Evolutionary conservation across 2,113 vertebrate genomes (phyloP).

Genomic region (Notechis scutatus): DNA sequence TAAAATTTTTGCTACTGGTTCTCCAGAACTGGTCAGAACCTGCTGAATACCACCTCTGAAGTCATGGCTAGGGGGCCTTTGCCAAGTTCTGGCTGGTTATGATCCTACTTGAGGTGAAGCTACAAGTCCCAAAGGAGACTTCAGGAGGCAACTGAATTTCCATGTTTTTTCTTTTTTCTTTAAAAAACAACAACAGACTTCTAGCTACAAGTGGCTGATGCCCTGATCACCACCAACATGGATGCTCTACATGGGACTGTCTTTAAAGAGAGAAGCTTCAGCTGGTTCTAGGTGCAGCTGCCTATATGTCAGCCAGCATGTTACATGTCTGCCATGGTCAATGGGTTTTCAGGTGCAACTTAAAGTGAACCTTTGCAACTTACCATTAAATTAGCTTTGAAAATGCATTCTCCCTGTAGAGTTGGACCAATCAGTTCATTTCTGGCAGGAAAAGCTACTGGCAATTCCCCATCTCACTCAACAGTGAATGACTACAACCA

Average conservation of each 20-base stretch:
- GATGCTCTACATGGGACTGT: neutral
- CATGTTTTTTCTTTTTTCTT: no score
- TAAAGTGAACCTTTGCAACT: neutral
- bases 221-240: neutral
- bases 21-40: no score
- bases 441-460: neutral
- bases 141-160: no score
- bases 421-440: neutral
- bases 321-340: neutral
- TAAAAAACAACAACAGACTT: no score
- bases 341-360: neutral
- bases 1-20: no score
- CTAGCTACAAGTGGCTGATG: neutral
- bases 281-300: neutral
- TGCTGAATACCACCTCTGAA: no score
- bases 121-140: neutral
- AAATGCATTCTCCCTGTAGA: neutral
- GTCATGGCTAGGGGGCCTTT: no score
- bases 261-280: neutral
- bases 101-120: neutral
- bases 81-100: neutral
- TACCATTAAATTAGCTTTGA: neutral
- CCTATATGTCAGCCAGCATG: neutral
- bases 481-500: neutral
- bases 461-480: neutral